These are phyloP conservation scores for Synergus umbraculus DNA, from an alignment of 2,888 invertebrate genomes.

Conservation along the genomic window DNA sequence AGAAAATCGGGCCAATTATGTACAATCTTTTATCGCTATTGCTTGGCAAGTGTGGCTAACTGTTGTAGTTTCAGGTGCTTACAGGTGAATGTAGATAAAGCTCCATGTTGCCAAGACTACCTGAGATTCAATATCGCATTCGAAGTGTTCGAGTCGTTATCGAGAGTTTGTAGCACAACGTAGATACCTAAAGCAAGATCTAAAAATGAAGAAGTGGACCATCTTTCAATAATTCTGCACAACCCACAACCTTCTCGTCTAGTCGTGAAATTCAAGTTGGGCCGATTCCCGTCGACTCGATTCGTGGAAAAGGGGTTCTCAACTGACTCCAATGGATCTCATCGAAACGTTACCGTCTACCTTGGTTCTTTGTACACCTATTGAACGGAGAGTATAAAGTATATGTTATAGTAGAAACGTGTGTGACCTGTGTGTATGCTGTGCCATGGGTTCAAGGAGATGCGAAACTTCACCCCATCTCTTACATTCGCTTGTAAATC, in stretches of 20 bases:
- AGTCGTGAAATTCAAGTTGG: conserved; percentile 22
- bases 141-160: not conserved
- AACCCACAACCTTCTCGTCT: not conserved
- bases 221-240: no score
- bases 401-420: not conserved
- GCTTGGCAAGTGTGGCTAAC: not conserved
- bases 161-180: not conserved
- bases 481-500: not conserved
- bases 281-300: conserved; percentile 55
- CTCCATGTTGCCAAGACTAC: not conserved
- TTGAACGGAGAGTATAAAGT: not conserved
- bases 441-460: conserved; percentile 55
- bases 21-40: not conserved
- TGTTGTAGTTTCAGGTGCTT: not conserved
- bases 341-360: not conserved
- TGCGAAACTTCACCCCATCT: conserved; percentile 21
- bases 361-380: conserved; percentile 11
- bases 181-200: not conserved
- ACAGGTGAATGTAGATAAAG: not conserved
- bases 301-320: conserved; percentile 54
- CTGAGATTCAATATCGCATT: not conserved
- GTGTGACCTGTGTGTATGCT: conserved; percentile 6
- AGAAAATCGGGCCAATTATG: not conserved
- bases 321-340: conserved; percentile 32
- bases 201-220: no score